Base-by-base conservation (phyloP, 2,888 invertebrate genomes). In the Panzeria rudis region DNA sequence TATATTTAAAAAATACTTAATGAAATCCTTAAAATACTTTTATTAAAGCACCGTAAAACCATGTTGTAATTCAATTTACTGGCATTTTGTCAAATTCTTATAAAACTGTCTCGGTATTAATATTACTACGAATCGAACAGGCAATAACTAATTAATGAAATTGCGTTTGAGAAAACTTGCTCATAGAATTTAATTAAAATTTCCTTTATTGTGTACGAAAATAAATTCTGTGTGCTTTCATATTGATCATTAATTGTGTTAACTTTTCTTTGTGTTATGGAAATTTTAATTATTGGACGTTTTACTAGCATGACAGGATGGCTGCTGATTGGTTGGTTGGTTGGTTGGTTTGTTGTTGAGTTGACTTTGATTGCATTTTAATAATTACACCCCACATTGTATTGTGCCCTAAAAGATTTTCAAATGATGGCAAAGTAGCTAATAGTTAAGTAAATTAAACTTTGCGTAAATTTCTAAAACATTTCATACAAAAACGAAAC, bases 151-250 rank as follows among this genome's bases (percentile, higher is more conserved):
- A 20, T 23, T 52, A 52, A 52, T 52, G 50, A 11, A 20, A 50
- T 50, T 20, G 20, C 20, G 20, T 9, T 8, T 17, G n/a, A 1
- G 47, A 47, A 47, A 17, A 17, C 17, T 50, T 50, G 17, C 17
- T 50, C 13, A 23, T 25, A 15, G 11, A 54, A 54, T 54, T 25
- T 54, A 54, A 25, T 54, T 54, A 54, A 54, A 54, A 23, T 23
- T 54, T 5, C 13, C 23, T 54, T 25, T 25, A 54, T 5, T 29
- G 54, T 25, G 1, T 15, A 15, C 6, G 3, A 25, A 52, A 13
- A 11, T 5, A 52, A 23, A 25, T 25, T 52, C 25, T 20, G 3
- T 17, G 0, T 1, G 17, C 50, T 9, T 8, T 7, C 47, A 20
- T 23, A 50, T 17, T 50, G 20, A 50, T 9, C 20, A 50, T 11